These are phyloP conservation scores for Pipistrellus nathusii DNA, from an alignment of 2,797 vertebrate species.

Conservation along the genomic window DNA sequence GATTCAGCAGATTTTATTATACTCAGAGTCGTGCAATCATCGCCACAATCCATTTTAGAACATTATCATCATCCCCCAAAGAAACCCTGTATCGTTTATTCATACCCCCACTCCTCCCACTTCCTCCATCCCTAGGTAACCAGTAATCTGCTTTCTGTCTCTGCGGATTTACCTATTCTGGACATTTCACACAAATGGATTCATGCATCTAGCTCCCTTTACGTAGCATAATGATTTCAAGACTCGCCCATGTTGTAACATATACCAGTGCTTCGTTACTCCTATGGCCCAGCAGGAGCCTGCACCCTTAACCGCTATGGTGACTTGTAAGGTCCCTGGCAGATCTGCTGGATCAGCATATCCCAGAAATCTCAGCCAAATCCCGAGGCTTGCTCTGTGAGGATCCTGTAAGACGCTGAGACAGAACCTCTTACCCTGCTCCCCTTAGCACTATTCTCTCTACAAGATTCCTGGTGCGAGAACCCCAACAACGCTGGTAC, in stretches of 20 bases:
- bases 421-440: background rate
- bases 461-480: background rate
- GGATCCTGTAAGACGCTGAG: background rate
- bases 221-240: background rate
- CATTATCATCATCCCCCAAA: background rate
- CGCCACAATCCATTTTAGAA: background rate
- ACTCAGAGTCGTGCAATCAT: background rate
- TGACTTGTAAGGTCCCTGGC: background rate
- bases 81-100: background rate
- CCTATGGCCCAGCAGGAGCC: background rate
- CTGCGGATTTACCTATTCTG: background rate
- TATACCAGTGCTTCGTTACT: background rate
- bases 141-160: background rate
- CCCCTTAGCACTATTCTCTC: background rate
- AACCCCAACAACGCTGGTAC: accelerated
- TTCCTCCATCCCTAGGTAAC: background rate
- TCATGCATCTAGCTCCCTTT: background rate
- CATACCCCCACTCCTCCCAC: background rate
- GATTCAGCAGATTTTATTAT: background rate
- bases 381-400: background rate
- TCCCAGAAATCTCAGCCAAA: background rate
- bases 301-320: background rate
- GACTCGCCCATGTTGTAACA: background rate
- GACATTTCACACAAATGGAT: background rate
- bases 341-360: background rate